phyloP scores from a whole-genome alignment of 1,140 invertebrate genomes.

The Atta colombica region DNA sequence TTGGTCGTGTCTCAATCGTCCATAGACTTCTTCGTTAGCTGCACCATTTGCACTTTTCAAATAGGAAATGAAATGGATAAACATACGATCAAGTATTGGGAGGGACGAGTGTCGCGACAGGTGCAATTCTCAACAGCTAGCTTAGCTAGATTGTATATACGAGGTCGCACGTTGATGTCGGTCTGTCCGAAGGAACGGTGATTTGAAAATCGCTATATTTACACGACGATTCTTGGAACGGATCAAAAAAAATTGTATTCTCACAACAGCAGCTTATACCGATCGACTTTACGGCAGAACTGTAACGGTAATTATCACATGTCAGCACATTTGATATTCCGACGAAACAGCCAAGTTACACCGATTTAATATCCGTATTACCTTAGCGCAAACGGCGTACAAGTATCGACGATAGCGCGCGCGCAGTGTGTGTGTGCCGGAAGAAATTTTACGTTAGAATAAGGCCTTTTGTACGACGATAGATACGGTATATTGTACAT shows the following conservation, averaged over 20 bases:
- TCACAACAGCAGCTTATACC: constrained; percentile 24
- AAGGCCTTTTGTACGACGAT: background rate
- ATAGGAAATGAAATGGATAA: background rate
- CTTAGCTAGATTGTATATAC: background rate
- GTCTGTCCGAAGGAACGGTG: background rate
- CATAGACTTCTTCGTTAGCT: background rate
- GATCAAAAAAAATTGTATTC: constrained; percentile 32
- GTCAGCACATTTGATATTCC: background rate
- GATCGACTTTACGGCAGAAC: constrained; percentile 1
- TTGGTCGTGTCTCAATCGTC: background rate
- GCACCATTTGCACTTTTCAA: background rate
- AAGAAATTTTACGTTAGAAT: constrained; percentile 5
- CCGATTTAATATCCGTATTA: constrained; percentile 4
- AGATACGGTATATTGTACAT: background rate
- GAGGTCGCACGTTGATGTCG: background rate
- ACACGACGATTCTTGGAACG: background rate
- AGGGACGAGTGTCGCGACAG: background rate
- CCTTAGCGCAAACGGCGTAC: too few species aligned
- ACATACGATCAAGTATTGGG: too few species aligned
- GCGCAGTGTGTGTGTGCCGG: background rate
- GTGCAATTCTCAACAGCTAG: background rate
- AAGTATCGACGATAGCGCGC: background rate
- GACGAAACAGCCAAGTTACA: background rate
- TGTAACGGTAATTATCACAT: constrained; percentile 45
- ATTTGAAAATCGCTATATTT: constrained; percentile 31